These are phyloP conservation scores for Drosophila lacertosa DNA, from an alignment of 1,140 invertebrate species.

Conservation along the genomic window DNA sequence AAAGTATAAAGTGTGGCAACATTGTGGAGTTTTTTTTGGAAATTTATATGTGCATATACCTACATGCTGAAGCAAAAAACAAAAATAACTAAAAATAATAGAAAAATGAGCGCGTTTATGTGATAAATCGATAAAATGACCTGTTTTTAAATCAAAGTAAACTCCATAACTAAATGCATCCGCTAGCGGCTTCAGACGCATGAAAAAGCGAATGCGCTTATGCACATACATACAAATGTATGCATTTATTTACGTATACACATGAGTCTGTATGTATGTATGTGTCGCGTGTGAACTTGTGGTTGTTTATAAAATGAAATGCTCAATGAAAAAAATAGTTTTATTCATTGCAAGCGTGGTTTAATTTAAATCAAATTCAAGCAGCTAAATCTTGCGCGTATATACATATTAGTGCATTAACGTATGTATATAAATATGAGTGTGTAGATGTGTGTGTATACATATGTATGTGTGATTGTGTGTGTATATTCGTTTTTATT, in stretches of 20 bases:
- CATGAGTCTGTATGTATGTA: not conserved
- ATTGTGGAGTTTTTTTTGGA: slow-evolving; percentile 13
- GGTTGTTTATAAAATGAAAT: not conserved
- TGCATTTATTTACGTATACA: slow-evolving; percentile 15
- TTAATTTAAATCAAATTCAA: too few species aligned
- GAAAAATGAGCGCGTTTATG: not conserved
- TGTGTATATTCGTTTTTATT: slow-evolving; percentile 1
- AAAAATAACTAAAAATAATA: slow-evolving; percentile 3
- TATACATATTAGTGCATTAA: not conserved
- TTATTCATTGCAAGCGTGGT: too few species aligned
- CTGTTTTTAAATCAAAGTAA: not conserved
- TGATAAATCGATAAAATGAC: not conserved
- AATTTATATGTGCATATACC: slow-evolving; percentile 16
- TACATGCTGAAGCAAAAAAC: slow-evolving; percentile 20
- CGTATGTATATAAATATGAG: not conserved
- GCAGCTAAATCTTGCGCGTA: too few species aligned
- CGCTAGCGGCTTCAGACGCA: not conserved
- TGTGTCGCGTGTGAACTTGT: not conserved
- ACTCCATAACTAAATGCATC: not conserved
- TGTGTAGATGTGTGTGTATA: not conserved
- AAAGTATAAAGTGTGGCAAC: slow-evolving; percentile 10
- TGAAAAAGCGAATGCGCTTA: not conserved
- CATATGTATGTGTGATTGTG: not conserved
- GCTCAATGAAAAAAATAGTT: too few species aligned
- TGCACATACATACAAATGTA: slow-evolving; percentile 6